phyloP scores from a whole-genome alignment of 1,140 invertebrate genomes.

The Listronotus bonariensis region DNA sequence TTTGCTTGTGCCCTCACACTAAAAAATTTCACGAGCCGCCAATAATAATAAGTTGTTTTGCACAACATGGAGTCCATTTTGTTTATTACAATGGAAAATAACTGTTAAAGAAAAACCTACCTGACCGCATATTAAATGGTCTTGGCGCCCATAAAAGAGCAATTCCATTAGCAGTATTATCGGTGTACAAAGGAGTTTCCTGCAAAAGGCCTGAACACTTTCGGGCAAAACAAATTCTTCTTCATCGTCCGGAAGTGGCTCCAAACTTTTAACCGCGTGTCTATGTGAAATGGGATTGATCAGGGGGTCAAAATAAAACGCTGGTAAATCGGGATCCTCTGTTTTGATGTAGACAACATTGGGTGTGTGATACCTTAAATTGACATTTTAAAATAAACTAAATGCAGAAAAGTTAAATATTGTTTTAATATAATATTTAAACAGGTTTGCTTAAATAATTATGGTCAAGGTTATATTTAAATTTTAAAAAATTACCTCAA shows the following conservation, averaged over 20 bases:
- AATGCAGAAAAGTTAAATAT: slow-evolving; percentile 23
- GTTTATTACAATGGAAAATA: neutral
- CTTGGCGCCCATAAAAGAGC: slow-evolving; percentile 97
- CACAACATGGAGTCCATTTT: neutral
- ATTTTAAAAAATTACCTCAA: no score
- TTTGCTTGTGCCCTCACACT: no score
- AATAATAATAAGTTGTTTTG: neutral
- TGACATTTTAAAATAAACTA: neutral
- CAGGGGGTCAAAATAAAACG: slow-evolving; percentile 99
- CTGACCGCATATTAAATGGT: slow-evolving; percentile 96
- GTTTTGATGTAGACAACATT: slow-evolving; percentile 99
- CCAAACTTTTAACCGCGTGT: slow-evolving; percentile 82
- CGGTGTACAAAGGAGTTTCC: slow-evolving; percentile 95
- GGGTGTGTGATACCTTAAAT: slow-evolving; percentile 93
- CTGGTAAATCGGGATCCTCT: slow-evolving; percentile 99
- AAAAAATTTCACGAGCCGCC: no score
- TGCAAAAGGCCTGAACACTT: slow-evolving; percentile 86
- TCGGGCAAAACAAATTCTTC: slow-evolving; percentile 94
- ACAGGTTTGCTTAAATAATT: no score
- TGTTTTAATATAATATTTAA: neutral
- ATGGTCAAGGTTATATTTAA: no score
- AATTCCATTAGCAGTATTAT: slow-evolving; percentile 99
- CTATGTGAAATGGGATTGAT: slow-evolving; percentile 99
- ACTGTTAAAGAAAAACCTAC: slow-evolving; percentile 29
- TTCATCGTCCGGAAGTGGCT: slow-evolving; percentile 89